Evolutionary conservation across 2,113 vertebrate genomes (phyloP).

Genomic region (Xiphophorus couchianus): DNA sequence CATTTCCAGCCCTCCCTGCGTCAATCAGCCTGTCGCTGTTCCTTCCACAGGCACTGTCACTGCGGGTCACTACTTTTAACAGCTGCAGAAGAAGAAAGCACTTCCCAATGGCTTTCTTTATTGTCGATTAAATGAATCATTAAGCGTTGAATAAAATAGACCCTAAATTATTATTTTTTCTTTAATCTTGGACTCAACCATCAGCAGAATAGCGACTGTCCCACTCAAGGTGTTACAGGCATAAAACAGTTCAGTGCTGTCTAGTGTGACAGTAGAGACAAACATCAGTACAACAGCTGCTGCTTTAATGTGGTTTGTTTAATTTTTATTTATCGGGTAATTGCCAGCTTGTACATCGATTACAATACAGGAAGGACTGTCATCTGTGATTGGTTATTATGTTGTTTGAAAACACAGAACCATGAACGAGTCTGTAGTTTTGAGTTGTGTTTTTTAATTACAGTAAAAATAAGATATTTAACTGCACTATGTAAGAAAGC

Average conservation of each 20-base stretch:
- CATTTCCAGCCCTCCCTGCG: constrained; percentile 32
- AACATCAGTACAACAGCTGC: too few species aligned
- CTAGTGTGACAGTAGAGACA: not conserved
- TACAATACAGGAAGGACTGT: too few species aligned
- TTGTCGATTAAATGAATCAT: not conserved
- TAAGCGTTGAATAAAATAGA: not conserved
- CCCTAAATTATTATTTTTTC: not conserved
- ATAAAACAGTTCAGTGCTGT: not conserved
- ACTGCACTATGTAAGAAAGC: too few species aligned
- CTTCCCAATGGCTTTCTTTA: not conserved
- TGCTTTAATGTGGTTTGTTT: too few species aligned
- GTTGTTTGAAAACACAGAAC: too few species aligned
- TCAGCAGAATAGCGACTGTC: not conserved
- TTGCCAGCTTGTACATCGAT: too few species aligned
- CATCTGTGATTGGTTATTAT: too few species aligned
- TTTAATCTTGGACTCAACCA: not conserved
- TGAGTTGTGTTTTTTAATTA: too few species aligned
- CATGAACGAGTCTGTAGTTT: too few species aligned
- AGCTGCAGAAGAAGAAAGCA: not conserved
- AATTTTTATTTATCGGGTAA: too few species aligned
- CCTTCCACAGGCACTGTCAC: constrained; percentile 16
- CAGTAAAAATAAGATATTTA: too few species aligned
- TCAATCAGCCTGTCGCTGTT: constrained; percentile 47
- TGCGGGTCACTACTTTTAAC: constrained; percentile 33
- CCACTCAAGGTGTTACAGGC: not conserved